phyloP scores from a whole-genome alignment of 2,888 invertebrate genomes.

The Brassicogethes aeneus region DNA sequence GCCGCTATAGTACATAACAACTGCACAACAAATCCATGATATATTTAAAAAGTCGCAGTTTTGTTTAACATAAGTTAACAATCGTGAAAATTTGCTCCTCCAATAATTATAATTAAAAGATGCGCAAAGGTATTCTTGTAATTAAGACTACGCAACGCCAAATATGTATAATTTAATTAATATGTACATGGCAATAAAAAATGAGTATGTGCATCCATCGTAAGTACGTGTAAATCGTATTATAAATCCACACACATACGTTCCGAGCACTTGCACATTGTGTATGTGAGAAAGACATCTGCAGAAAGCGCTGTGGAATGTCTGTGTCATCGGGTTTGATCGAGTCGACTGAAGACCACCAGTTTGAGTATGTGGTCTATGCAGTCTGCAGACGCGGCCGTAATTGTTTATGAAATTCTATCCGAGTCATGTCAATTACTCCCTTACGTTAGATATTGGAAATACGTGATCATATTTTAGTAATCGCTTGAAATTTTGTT shows the following conservation, averaged over 20 bases:
- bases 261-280: conserved; percentile 15
- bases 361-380: background rate
- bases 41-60: too few relatives aligned
- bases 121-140: too few relatives aligned
- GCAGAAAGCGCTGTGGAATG: conserved; percentile 14
- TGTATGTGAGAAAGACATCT: conserved; percentile 21
- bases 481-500: too few relatives aligned
- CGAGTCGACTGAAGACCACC: background rate
- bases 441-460: conserved; percentile 2
- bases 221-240: conserved; percentile 6
- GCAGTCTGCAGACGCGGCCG: background rate
- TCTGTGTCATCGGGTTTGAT: conserved; percentile 4
- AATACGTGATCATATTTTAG: too few relatives aligned
- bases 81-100: too few relatives aligned
- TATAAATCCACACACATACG: conserved; percentile 5
- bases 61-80: too few relatives aligned
- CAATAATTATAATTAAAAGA: too few relatives aligned
- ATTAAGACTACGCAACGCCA: too few relatives aligned
- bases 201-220: too few relatives aligned
- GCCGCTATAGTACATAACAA: too few relatives aligned
- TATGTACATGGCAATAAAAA: conserved; percentile 1
- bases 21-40: too few relatives aligned
- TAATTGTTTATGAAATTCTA: background rate
- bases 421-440: conserved; percentile 3
- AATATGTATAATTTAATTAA: too few relatives aligned